Conservation (phyloP, 2,113 vertebrate species). For the Dasyornis broadbenti region DNA sequence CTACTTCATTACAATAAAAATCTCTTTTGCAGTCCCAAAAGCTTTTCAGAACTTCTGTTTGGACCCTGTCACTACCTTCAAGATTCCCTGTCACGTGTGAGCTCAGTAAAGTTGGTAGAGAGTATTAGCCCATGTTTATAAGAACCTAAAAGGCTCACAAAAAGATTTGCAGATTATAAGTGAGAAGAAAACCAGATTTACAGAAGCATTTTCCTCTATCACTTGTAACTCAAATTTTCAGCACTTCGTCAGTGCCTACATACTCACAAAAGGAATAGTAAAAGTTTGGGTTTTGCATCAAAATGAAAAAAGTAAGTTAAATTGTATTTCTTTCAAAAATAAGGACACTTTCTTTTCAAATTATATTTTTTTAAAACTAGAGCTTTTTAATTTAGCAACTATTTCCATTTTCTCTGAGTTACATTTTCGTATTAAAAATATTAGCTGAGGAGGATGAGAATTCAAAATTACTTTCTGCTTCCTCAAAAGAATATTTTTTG, state of each 20-base stretch:
- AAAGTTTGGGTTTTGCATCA: neutral
- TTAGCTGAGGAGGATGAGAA: neutral
- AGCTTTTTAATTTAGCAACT: neutral
- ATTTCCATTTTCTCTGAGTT: neutral
- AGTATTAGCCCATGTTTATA: neutral
- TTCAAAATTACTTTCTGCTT: neutral
- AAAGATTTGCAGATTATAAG: neutral
- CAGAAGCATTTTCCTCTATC: neutral
- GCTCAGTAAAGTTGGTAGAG: neutral
- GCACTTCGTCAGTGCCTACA: neutral
- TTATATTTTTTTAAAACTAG: neutral
- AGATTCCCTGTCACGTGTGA: neutral
- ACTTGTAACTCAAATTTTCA: neutral
- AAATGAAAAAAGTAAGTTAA: neutral
- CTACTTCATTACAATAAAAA: neutral
- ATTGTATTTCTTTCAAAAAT: neutral
- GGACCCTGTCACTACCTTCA: neutral
- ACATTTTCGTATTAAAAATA: neutral
- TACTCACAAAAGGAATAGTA: neutral
- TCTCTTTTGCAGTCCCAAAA: neutral
- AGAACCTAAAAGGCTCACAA: neutral
- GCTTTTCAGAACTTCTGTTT: neutral
- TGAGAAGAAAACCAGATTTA: neutral
- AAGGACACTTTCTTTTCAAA: neutral
- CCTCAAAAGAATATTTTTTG: neutral